Base-by-base conservation (phyloP, 2,113 vertebrate species). In the Sinocyclocheilus anshuiensis region DNA sequence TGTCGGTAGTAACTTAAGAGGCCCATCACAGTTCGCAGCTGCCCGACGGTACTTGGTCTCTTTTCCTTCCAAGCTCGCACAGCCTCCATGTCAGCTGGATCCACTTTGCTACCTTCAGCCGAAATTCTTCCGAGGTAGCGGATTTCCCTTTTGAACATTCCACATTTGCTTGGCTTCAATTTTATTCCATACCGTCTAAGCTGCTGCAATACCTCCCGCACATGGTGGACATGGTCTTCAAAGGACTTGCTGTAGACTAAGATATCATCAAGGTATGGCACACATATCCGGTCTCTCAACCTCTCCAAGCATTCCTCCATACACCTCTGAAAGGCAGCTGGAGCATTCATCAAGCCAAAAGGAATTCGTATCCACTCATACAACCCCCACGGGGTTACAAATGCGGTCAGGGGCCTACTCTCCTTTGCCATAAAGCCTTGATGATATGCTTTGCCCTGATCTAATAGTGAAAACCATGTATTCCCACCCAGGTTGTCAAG, bases 1-100 rank as follows among this genome's bases (percentile, higher is more conserved):
- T n/a, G n/a, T n/a, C n/a, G n/a, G n/a, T n/a, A n/a, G n/a, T n/a
- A n/a, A n/a, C n/a, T n/a, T n/a, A n/a, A n/a, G n/a, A n/a, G n/a
- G n/a, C n/a, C 29, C 29, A 90, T 9, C 10, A 89, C 63, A 48
- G 75, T 88, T 36, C 86, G 81, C 33, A 89, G 71, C 12, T 84
- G 61, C 39, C 53, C 39, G 0, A 91, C 78, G 22, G 65, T 69
- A 15, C 65, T 8, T 12, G 24, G 26, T 33, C 6, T 69, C 65
- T 33, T 69, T 33, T 69, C 12, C 26, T 29, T 69, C 65, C 26
- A 69, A 16, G 13, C 15, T 69, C 4, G 5, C 65, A 69, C 65
- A 69, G 65, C 65, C 65, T 69, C 65, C 4, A 6, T 69, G 29
- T 69, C 26, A 69, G 65, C 65, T 69, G 65, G 26, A 15, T 69